Percentiles rank a stretch among this genome's conserved stretches.
Evolutionary conservation across 2,113 vertebrate genomes (phyloP).

Genomic region (Muntiacus muntjak): DNA sequence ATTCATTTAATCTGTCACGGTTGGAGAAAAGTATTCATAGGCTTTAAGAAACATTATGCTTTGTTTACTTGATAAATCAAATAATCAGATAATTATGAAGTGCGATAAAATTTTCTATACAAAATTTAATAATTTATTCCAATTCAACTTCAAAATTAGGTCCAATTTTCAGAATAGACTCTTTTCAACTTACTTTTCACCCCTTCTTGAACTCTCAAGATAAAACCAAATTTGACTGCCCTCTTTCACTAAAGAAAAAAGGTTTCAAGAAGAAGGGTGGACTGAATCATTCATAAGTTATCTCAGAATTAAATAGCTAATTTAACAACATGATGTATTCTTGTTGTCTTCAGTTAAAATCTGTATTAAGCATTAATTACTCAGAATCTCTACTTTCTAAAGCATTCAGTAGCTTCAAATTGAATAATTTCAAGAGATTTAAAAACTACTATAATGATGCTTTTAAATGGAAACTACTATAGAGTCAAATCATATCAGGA

Average conservation of each 20-base stretch:
- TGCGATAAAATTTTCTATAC: neutral
- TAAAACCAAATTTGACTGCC: neutral
- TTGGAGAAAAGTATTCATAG: constrained; percentile 12
- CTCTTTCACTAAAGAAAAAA: neutral
- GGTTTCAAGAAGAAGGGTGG: neutral
- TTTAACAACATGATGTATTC: neutral
- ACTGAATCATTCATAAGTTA: constrained; percentile 24
- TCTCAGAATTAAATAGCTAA: neutral
- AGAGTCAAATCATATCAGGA: neutral
- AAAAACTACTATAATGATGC: neutral
- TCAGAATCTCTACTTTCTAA: neutral
- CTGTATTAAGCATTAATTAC: neutral
- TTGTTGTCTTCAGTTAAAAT: neutral
- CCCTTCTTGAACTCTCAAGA: neutral
- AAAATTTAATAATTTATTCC: neutral
- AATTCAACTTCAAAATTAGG: neutral
- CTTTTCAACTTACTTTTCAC: neutral
- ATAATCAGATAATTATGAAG: neutral
- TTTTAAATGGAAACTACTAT: neutral
- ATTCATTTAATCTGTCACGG: constrained; percentile 32
- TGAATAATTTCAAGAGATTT: neutral
- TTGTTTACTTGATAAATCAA: neutral
- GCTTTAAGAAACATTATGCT: neutral
- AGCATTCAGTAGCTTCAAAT: neutral
- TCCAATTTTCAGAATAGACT: neutral